Conservation (phyloP, 1,140 invertebrate genomes). For the Scaptomyza graminum region DNA sequence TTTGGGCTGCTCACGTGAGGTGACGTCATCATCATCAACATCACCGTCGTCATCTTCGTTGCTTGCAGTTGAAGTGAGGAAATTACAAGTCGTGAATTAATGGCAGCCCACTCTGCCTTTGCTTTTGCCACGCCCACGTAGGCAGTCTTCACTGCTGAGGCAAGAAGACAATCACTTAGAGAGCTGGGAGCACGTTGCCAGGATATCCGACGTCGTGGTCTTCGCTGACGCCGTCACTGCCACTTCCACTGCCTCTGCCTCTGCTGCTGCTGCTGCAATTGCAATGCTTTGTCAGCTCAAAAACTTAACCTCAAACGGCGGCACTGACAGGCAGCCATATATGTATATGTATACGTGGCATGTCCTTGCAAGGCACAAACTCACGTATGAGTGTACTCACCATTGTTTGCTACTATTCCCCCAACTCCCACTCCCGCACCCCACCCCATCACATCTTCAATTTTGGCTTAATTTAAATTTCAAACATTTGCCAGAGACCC, state of each 20-base stretch:
- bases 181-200: slow-evolving; percentile 66
- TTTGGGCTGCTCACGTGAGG: slow-evolving; percentile 34
- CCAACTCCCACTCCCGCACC: neutral
- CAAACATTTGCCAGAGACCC: slow-evolving; percentile 56
- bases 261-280: slow-evolving; percentile 55
- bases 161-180: slow-evolving; percentile 55
- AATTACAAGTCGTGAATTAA: slow-evolving; percentile 83
- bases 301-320: slow-evolving; percentile 75
- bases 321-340: slow-evolving; percentile 31
- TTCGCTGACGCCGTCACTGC: slow-evolving; percentile 21
- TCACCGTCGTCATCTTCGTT: slow-evolving; percentile 14
- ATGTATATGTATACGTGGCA: slow-evolving; percentile 35
- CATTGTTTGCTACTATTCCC: slow-evolving; percentile 52
- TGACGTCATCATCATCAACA: slow-evolving; percentile 35
- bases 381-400: slow-evolving; percentile 15
- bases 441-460: neutral
- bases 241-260: slow-evolving; percentile 19
- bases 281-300: slow-evolving; percentile 81
- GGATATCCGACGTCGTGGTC: slow-evolving; percentile 75
- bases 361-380: slow-evolving; percentile 33
- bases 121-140: neutral
- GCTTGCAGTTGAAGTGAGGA: slow-evolving; percentile 76
- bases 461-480: slow-evolving; percentile 71
- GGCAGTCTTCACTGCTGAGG: neutral
- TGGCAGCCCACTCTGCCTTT: slow-evolving; percentile 38